A percentile compares a stretch with the other conserved stretches of the same genome.
Conservation (phyloP, 2,888 invertebrate genomes). For the Eurois occulta region DNA sequence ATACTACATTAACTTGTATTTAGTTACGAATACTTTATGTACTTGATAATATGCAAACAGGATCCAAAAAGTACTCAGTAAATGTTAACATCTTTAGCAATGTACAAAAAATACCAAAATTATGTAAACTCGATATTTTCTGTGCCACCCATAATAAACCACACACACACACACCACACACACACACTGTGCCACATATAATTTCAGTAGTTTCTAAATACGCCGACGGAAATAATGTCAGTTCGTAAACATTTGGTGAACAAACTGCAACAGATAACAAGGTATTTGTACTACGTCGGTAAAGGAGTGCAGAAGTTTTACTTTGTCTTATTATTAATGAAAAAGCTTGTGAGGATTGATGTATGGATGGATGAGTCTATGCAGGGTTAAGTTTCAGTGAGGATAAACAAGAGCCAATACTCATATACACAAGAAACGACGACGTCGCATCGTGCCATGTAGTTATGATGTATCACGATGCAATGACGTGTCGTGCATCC, state of each 20-base stretch:
- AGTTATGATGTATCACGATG: not conserved
- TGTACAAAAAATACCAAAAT: conserved; percentile 18
- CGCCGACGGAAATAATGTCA: conserved; percentile 29
- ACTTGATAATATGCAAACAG: conserved; percentile 7
- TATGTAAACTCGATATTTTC: conserved; percentile 14
- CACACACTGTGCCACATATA: too few relatives aligned
- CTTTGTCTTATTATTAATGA: not conserved
- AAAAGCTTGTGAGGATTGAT: not conserved
- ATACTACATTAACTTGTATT: not conserved
- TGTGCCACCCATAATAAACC: too few relatives aligned
- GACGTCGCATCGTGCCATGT: not conserved
- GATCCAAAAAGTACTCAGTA: not conserved
- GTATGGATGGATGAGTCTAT: not conserved
- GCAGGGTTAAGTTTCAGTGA: not conserved
- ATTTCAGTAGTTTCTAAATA: conserved; percentile 27
- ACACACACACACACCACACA: too few relatives aligned
- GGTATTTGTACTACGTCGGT: not conserved
- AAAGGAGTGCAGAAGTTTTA: conserved; percentile 28
- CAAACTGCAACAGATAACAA: conserved; percentile 51
- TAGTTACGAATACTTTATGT: not conserved
- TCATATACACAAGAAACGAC: not conserved
- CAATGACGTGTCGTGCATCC: not conserved
- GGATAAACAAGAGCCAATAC: not conserved
- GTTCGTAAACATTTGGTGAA: conserved; percentile 37
- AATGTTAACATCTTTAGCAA: conserved; percentile 17